Base-by-base conservation (phyloP, 2,797 vertebrate genomes). In the Cryptoprocta ferox region DNA sequence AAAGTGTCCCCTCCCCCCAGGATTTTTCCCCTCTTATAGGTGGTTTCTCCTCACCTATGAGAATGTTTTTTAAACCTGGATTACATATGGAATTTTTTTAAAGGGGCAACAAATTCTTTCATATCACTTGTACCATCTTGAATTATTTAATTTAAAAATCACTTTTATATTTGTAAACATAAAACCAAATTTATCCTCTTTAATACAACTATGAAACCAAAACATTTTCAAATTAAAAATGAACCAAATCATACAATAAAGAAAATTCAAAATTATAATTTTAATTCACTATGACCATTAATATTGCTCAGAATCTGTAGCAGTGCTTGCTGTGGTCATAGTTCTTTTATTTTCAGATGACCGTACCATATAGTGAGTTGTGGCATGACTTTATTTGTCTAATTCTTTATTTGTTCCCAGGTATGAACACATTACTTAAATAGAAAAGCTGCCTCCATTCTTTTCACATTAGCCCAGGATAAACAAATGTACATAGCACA, bases 141-240 rank as follows among this genome's bases (percentile, higher is more conserved):
- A 78, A 53, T 53, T 79, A 70, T 80, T 83, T 89, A 37, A 89
- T 94, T 76, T 28, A 59, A 94, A 93, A 90, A 95, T 56, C 19
- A 73, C 18, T 53, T 75, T 65, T 6, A 35, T 73, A 14, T 70
- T 12, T 78, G 5, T 56, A 76, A 73, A 30, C 2, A 80, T 90
- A 78, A 95, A 88, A 50, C 5, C 24, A 85, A 89, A 59, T 37
- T 66, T 45, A 78, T 53, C 19, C 4, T 56, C 5, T 88, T 84
- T 92, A 65, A 71, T 80, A 70, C 2, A 88, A 59, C 11, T 70
- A 12, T 68, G 73, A 80, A 68, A 71, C 18, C 16, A 95, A 84
- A 76, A 48, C 19, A 50, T 45, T 83, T 87, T 83, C 10, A 80
- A 48, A 59, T 75, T 73, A 78, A 56, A 91, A 71, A 75, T 84